Evolutionary conservation across 37 sponge, comb jelly and placozoan genomes (phyloP).

Genomic region (Ephydatia muelleri): DNA sequence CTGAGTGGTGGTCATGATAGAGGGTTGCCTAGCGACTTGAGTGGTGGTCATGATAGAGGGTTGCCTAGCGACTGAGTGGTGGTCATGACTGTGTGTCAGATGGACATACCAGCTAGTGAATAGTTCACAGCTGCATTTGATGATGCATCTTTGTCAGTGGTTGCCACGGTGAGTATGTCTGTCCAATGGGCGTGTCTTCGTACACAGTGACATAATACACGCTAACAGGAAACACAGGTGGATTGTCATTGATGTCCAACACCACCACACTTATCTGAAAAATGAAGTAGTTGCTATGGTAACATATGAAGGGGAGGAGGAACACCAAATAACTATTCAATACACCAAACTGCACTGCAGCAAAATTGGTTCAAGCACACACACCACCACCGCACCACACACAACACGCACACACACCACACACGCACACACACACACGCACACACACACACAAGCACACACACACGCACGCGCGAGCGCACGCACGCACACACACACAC

Average conservation of each 20-base stretch:
- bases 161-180: conserved; percentile 29
- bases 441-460: background rate
- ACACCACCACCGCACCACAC: too few species aligned
- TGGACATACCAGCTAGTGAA: background rate
- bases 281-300: background rate
- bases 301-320: too few species aligned
- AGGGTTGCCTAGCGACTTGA: too few species aligned
- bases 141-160: conserved; percentile 20
- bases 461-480: background rate
- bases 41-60: too few species aligned
- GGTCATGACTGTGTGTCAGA: too few species aligned
- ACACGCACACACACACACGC: background rate
- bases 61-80: too few species aligned
- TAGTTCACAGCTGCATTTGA: background rate
- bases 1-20: too few species aligned
- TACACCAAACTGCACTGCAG: too few species aligned
- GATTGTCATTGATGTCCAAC: conserved; percentile 54
- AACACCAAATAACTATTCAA: too few species aligned
- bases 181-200: conserved; percentile 32
- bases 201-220: conserved; percentile 8
- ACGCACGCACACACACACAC: background rate
- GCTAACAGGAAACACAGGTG: conserved; percentile 20
- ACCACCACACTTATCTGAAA: conserved; percentile 31
- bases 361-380: too few species aligned
- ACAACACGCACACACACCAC: background rate